Percentiles rank a stretch among this genome's conserved stretches.
phyloP scores from a whole-genome alignment of 2,113 vertebrate species.

The Bambusicola thoracicus region DNA sequence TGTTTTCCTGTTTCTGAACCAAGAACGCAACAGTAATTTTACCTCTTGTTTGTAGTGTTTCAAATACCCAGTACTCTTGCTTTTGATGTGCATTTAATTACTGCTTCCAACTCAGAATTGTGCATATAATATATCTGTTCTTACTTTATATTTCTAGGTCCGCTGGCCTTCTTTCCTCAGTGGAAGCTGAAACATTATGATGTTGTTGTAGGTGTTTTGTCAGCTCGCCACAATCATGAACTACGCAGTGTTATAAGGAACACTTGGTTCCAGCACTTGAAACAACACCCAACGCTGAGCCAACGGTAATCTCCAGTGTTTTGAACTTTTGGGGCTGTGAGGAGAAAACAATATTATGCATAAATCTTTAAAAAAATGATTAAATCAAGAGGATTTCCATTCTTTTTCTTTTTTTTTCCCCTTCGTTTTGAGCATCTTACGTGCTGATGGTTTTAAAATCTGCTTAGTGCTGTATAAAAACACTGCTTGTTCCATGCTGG shows the following conservation, averaged over 20 bases:
- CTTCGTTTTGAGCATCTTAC: neutral
- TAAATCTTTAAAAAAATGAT: too few relatives aligned
- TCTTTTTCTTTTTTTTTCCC: neutral
- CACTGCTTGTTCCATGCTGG: neutral
- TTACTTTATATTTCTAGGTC: conserved; percentile 69
- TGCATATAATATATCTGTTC: neutral
- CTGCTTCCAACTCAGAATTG: neutral
- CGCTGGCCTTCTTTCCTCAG: conserved; percentile 64
- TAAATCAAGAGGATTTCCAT: neutral
- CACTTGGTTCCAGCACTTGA: conserved; percentile 91
- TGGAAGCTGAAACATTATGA: conserved; percentile 81
- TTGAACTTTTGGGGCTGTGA: neutral
- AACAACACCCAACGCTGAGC: conserved; percentile 81
- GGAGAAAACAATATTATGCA: neutral
- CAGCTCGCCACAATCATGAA: conserved; percentile 89
- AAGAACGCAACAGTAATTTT: neutral
- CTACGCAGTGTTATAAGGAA: conserved; percentile 89
- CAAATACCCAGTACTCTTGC: neutral
- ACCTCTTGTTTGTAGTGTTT: neutral
- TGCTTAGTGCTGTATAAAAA: neutral
- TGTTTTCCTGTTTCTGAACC: neutral
- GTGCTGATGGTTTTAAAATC: neutral
- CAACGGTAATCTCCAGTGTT: conserved; percentile 80
- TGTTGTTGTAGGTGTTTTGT: conserved; percentile 92
- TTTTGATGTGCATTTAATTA: neutral